phyloP scores from a whole-genome alignment of 2,113 vertebrate genomes.

The Candoia aspera region DNA sequence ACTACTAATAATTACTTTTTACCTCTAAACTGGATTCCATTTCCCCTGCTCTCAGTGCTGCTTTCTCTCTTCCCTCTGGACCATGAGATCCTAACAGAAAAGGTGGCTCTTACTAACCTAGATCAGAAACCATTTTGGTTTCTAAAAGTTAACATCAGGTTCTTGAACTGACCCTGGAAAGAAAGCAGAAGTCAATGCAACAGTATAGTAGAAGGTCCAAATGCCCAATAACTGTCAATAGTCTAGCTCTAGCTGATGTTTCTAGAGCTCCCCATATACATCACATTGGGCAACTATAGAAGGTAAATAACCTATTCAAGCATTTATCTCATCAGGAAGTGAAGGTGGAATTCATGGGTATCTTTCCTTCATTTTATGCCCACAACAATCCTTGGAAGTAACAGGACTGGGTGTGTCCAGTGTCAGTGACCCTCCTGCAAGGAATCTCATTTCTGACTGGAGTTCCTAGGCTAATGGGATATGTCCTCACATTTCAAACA shows the following conservation, averaged over 20 bases:
- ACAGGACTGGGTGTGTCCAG: not conserved
- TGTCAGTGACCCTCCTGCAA: not conserved
- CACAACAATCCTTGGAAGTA: not conserved
- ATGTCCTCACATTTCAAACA: not conserved
- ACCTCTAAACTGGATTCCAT: not conserved
- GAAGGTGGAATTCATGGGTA: not conserved
- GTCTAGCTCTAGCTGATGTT: not conserved
- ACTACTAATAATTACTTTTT: not conserved
- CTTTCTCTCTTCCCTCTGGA: not conserved
- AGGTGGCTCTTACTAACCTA: not conserved
- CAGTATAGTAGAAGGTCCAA: not conserved
- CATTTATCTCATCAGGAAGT: not conserved
- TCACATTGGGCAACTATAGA: not conserved
- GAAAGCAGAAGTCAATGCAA: not conserved
- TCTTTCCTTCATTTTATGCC: not conserved
- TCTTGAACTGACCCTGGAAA: not conserved
- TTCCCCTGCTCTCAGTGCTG: not conserved
- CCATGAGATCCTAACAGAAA: not conserved
- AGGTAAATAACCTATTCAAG: not conserved
- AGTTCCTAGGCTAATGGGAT: not conserved
- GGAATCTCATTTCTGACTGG: not conserved
- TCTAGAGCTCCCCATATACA: not conserved
- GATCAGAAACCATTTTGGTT: not conserved
- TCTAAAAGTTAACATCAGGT: not conserved
- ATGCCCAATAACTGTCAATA: not conserved